A percentile compares a stretch with the other conserved stretches of the same genome.
Evolutionary conservation across 2,113 vertebrate genomes (phyloP).

Genomic region (Oreochromis spilurus): DNA sequence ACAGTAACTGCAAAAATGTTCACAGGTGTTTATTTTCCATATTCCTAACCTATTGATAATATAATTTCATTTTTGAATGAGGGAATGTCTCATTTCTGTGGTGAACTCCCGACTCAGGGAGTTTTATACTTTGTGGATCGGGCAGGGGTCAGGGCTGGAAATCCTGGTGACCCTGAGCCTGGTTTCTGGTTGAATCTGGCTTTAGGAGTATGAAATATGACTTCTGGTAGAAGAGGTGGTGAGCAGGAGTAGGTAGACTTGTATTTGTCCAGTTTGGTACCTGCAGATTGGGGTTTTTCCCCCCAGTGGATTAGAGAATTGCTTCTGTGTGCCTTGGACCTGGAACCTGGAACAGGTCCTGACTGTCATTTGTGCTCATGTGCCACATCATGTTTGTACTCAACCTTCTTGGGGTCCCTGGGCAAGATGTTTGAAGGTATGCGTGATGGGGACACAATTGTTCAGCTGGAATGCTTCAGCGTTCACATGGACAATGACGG

Average conservation of each 20-base stretch:
- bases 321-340: background rate
- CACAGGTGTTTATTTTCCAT: background rate
- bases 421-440: rapidly evolving
- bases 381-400: background rate
- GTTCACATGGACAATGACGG: background rate
- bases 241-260: background rate
- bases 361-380: background rate
- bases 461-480: rapidly evolving
- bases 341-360: background rate
- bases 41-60: background rate
- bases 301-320: background rate
- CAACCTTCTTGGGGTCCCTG: background rate
- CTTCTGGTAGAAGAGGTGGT: background rate
- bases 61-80: background rate
- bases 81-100: rapidly evolving
- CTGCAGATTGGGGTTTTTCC: rapidly evolving
- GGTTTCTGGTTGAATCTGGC: background rate
- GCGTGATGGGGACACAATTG: background rate
- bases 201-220: background rate
- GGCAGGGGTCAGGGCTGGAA: background rate
- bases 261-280: background rate
- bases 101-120: rapidly evolving
- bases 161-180: background rate
- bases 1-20: background rate
- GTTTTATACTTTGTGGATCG: rapidly evolving